phyloP scores from a whole-genome alignment of 1,140 invertebrate species.

The Drosophila grimshawi region DNA sequence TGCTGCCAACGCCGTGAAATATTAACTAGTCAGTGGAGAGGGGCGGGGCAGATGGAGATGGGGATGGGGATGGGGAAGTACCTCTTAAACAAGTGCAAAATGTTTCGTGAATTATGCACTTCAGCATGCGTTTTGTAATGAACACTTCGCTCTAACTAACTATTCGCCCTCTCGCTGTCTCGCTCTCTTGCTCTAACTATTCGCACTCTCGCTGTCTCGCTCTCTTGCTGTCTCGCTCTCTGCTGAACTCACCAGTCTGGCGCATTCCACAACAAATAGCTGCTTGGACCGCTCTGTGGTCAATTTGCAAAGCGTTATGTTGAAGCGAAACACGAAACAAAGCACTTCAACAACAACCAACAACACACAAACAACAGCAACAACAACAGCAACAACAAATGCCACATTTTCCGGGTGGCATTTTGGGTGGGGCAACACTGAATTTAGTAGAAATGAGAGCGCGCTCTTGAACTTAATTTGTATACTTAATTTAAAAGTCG shows the following conservation, averaged over 20 bases:
- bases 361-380: not conserved
- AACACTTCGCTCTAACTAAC: constrained; percentile 2
- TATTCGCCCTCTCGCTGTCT: too few species aligned
- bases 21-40: not conserved
- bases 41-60: too few species aligned
- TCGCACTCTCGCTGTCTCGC: not conserved
- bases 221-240: not conserved
- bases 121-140: constrained; percentile 56
- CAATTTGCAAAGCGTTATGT: not conserved
- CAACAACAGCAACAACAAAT: not conserved
- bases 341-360: too few species aligned
- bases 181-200: constrained; percentile 1
- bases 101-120: constrained; percentile 58
- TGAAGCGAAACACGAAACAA: too few species aligned
- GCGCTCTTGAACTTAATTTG: constrained; percentile 56
- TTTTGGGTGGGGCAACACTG: constrained; percentile 5
- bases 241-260: too few species aligned
- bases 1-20: constrained; percentile 26
- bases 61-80: too few species aligned
- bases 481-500: too few species aligned
- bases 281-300: not conserved
- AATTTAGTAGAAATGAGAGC: not conserved
- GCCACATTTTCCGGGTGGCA: not conserved
- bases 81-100: constrained; percentile 31
- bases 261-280: too few species aligned